Evolutionary conservation across 2,113 vertebrate species (phyloP).

Genomic region (Isurus oxyrinchus): DNA sequence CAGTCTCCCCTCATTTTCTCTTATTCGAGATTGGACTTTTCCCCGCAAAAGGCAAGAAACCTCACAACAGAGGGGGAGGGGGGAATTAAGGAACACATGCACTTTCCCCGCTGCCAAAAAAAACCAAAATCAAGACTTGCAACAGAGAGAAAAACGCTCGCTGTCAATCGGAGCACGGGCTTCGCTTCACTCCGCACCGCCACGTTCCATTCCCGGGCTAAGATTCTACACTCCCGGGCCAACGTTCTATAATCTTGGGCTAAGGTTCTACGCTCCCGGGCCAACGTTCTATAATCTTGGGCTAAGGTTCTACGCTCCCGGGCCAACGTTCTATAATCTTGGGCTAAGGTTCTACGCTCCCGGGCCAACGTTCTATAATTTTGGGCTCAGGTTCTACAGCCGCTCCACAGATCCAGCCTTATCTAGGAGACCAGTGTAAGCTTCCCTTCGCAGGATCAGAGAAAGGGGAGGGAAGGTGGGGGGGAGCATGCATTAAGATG

Average conservation of each 20-base stretch:
- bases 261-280: no score
- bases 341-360: neutral
- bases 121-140: neutral
- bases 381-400: neutral
- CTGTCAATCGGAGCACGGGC: neutral
- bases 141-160: neutral
- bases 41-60: neutral
- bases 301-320: no score
- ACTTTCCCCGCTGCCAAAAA: neutral
- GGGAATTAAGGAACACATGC: no score
- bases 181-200: neutral
- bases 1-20: neutral
- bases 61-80: neutral
- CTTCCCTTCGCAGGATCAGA: neutral
- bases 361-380: neutral
- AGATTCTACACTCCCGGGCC: neutral
- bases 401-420: neutral
- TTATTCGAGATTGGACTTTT: neutral
- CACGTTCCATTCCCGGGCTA: neutral
- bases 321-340: neutral
- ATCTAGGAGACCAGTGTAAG: neutral
- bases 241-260: neutral
- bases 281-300: no score
- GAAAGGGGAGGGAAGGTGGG: neutral
- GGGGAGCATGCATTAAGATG: neutral